phyloP scores from a whole-genome alignment of 2,888 invertebrate genomes.

The Agriopis marginaria region DNA sequence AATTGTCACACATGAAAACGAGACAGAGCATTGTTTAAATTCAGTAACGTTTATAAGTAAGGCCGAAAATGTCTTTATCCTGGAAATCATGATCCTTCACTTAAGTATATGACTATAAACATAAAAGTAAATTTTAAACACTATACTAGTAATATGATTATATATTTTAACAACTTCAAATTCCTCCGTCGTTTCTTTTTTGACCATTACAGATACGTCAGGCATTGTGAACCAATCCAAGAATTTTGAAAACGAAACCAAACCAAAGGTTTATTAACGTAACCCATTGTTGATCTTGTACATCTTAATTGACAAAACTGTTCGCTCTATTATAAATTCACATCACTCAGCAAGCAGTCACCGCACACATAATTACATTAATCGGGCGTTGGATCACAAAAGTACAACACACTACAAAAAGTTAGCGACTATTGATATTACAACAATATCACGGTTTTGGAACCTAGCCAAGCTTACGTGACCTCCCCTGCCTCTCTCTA shows the following conservation, averaged over 20 bases:
- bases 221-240: neutral
- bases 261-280: conserved; percentile 3
- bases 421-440: conserved; percentile 82
- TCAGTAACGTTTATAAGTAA: too few species aligned
- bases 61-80: neutral
- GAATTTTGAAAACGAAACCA: conserved; percentile 12
- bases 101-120: too few species aligned
- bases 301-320: conserved; percentile 27
- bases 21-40: too few species aligned
- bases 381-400: conserved; percentile 74
- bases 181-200: too few species aligned
- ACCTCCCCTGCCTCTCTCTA: conserved; percentile 57
- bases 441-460: conserved; percentile 82
- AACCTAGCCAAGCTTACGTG: conserved; percentile 73
- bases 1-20: too few species aligned
- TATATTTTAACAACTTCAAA: too few species aligned
- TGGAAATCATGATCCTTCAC: neutral
- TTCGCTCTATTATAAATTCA: conserved; percentile 30
- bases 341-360: conserved; percentile 51
- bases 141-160: too few species aligned
- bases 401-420: conserved; percentile 79
- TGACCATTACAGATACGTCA: too few species aligned
- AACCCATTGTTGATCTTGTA: conserved; percentile 19
- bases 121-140: too few species aligned
- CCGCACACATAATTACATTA: conserved; percentile 77